phyloP scores from a whole-genome alignment of 2,113 vertebrate species.

The Semicossyphus pulcher region DNA sequence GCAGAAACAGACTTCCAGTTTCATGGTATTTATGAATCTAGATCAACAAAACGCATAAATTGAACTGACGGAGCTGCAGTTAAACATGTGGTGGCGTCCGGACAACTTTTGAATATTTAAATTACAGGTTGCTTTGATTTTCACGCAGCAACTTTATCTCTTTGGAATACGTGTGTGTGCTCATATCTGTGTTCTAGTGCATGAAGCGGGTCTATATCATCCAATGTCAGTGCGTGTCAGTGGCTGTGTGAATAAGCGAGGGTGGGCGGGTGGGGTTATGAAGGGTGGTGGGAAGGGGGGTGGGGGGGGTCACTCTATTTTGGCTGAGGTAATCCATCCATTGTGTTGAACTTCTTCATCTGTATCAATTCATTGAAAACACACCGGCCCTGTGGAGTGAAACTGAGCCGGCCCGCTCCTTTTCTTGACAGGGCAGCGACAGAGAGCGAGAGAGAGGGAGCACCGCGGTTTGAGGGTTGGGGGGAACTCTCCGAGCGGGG shows the following conservation, averaged over 20 bases:
- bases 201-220: conserved; percentile 8
- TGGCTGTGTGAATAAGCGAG: conserved; percentile 60
- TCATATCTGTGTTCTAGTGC: background rate
- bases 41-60: no score
- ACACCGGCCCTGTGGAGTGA: conserved; percentile 85
- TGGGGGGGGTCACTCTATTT: conserved; percentile 65
- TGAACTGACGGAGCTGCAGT: no score
- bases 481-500: conserved; percentile 17
- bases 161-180: conserved; percentile 18
- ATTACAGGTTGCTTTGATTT: background rate
- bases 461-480: conserved; percentile 34
- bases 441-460: conserved; percentile 36
- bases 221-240: conserved; percentile 54
- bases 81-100: no score
- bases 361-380: conserved; percentile 87
- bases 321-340: conserved; percentile 85
- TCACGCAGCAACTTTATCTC: background rate
- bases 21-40: no score
- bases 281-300: background rate
- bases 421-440: conserved; percentile 73
- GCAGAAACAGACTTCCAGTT: no score
- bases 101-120: background rate
- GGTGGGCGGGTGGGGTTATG: conserved; percentile 43
- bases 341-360: conserved; percentile 86
- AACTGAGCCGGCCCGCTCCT: conserved; percentile 84